These are phyloP conservation scores for Moxostoma hubbsi DNA, from an alignment of 2,797 vertebrate species.

Conservation along the genomic window DNA sequence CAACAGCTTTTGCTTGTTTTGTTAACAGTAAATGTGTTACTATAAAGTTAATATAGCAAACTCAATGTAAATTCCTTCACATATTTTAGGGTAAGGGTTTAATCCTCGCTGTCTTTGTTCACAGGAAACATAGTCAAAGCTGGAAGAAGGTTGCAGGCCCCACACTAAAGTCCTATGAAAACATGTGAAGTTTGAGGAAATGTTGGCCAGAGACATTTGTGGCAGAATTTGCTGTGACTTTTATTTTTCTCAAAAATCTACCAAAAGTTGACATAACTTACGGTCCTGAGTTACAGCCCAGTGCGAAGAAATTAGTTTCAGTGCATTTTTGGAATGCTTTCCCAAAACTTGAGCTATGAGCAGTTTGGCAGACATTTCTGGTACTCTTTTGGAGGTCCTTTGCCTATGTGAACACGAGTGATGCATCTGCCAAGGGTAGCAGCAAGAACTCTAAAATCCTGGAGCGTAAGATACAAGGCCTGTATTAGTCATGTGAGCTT, in stretches of 20 bases:
- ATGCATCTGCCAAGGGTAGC: slow-evolving; percentile 51
- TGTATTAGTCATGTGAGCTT: slow-evolving; percentile 45
- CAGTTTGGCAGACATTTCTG: slow-evolving; percentile 38
- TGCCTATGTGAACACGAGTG: slow-evolving; percentile 43
- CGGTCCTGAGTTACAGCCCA: slow-evolving; percentile 42
- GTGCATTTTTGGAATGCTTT: slow-evolving; percentile 42
- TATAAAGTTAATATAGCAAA: slow-evolving; percentile 22
- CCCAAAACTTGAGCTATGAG: slow-evolving; percentile 47
- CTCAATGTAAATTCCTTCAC: not conserved
- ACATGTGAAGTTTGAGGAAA: slow-evolving; percentile 46
- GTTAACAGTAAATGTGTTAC: slow-evolving; percentile 3
- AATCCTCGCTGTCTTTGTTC: slow-evolving; percentile 24
- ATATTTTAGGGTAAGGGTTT: not conserved
- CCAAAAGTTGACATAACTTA: slow-evolving; percentile 51
- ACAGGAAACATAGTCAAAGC: slow-evolving; percentile 24
- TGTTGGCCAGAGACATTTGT: slow-evolving; percentile 32
- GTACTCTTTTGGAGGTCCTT: slow-evolving; percentile 48
- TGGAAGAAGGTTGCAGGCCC: slow-evolving; percentile 13
- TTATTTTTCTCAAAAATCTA: slow-evolving; percentile 32
- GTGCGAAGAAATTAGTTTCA: slow-evolving; percentile 39
- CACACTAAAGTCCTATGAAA: slow-evolving; percentile 39
- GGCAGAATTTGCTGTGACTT: slow-evolving; percentile 20
- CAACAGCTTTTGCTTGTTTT: slow-evolving; percentile 25
- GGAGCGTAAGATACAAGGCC: slow-evolving; percentile 46
- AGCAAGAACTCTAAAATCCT: slow-evolving; percentile 42